Base-by-base conservation (phyloP, 2,888 invertebrate species). In the Sthenelais limicola region DNA sequence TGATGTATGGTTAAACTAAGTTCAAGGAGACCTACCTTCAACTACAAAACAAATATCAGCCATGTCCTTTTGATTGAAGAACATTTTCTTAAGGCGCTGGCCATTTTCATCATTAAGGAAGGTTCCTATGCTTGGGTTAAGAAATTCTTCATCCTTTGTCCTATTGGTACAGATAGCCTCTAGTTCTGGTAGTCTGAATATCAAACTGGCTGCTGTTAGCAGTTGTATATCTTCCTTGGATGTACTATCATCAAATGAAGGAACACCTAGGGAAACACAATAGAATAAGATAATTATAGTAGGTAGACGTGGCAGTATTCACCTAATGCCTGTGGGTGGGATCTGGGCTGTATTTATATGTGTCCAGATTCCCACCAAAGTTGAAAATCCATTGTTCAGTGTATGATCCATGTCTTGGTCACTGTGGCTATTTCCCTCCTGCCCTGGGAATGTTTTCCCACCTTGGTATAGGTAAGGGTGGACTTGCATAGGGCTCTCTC, bases 121-220 rank as follows among this genome's bases (percentile, higher is more conserved):
- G 4, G 86, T 84, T 1, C 85, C 85, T 32, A 85, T 86, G 73
- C 84, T 84, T 1, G 86, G 85, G 74, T 86, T 86, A 15, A 86
- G 78, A 51, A 83, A 84, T 7, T 85, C 86, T 48, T 85, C 82
- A 15, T 84, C 85, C 4, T 77, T 81, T 9, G 78, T 68, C 9
- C 80, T 72, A 70, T 86, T 86, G 4, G 68, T 72, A 74, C 86
- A 86, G 28, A 85, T 83, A 3, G 83, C 82, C 68, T 81, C 75
- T n/a, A 86, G 74, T 26, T 82, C 76, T 0, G 80, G 73, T 54
- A 85, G 72, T 68, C 81, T 76, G 71, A 85, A 86, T 7, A 82
- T 76, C 24, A 74, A 74, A 0, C 82, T 80, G 9, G 83, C 79
- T 12, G 80, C 74, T 4, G 68, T 75, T 24, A 86, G 71, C 3